Evolutionary conservation across 92 coral and sea anemone genomes (phyloP).

Genomic region (Plumapathes pennacea): DNA sequence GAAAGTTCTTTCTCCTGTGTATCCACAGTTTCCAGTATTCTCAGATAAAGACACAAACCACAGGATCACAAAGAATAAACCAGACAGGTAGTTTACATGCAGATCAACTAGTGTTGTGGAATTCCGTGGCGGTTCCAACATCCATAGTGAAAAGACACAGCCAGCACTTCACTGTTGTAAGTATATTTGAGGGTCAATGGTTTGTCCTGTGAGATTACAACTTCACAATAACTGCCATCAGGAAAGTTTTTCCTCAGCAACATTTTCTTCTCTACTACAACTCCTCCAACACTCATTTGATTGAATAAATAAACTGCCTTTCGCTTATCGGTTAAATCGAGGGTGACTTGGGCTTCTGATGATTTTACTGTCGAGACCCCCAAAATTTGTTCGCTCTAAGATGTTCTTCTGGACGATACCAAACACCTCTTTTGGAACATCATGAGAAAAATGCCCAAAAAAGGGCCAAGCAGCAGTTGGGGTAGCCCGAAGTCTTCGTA

Average conservation of each 20-base stretch:
- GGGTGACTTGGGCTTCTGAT: conserved; percentile 1
- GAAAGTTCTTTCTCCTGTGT: too few species aligned
- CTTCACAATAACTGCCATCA: conserved; percentile 1
- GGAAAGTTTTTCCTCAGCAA: conserved; percentile 1
- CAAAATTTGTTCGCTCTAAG: conserved; percentile 10
- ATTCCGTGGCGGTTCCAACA: conserved; percentile 9
- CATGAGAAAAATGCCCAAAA: not conserved
- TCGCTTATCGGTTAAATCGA: conserved; percentile 2
- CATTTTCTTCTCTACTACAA: not conserved
- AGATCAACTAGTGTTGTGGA: conserved; percentile 19
- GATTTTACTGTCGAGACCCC: not conserved
- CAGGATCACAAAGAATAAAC: too few species aligned
- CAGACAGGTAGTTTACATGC: too few species aligned
- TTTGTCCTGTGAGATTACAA: conserved; percentile 4
- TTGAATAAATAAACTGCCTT: not conserved
- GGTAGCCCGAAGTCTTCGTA: conserved; percentile 8
- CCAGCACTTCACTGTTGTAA: conserved; percentile 14
- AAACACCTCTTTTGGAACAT: conserved; percentile 14
- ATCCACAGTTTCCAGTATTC: too few species aligned
- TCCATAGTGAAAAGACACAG: conserved; percentile 4
- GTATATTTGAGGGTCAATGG: conserved; percentile 4
- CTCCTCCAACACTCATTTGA: not conserved
- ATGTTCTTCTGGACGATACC: conserved; percentile 1
- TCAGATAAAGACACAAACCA: too few species aligned
- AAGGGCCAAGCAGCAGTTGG: conserved; percentile 1